These are phyloP conservation scores for Drosophila lutescens DNA, from an alignment of 2,888 invertebrate genomes.

Conservation along the genomic window DNA sequence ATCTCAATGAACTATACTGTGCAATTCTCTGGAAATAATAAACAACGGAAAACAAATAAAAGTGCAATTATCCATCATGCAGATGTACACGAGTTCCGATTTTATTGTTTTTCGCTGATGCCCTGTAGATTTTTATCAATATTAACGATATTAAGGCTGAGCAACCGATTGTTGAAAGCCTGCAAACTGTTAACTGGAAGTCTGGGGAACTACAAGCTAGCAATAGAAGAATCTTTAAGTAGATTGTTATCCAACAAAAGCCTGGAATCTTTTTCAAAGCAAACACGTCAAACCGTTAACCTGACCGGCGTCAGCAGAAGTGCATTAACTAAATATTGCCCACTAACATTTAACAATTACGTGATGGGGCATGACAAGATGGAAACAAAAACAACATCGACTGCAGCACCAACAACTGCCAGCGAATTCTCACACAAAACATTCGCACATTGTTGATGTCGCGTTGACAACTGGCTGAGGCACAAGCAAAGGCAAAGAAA, in stretches of 20 bases:
- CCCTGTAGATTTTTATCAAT: constrained; percentile 29
- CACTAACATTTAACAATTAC: constrained; percentile 55
- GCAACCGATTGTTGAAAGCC: constrained; percentile 9
- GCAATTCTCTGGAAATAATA: constrained; percentile 53
- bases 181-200: constrained; percentile 6
- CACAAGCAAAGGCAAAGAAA: constrained; percentile 27
- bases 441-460: constrained; percentile 70
- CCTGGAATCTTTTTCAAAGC: constrained; percentile 7
- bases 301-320: constrained; percentile 10
- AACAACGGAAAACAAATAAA: constrained; percentile 39
- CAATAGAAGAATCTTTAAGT: constrained; percentile 10
- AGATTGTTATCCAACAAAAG: constrained; percentile 11
- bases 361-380: constrained; percentile 55
- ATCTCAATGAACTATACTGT: constrained; percentile 40
- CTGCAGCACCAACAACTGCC: constrained; percentile 34
- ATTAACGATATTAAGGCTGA: constrained; percentile 4
- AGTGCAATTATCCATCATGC: constrained; percentile 38
- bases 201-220: background rate
- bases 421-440: constrained; percentile 70
- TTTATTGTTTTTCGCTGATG: constrained; percentile 19
- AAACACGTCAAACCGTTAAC: constrained; percentile 13
- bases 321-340: constrained; percentile 45
- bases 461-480: constrained; percentile 63
- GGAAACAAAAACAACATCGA: constrained; percentile 5
- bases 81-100: constrained; percentile 18